Evolutionary conservation across 2,113 vertebrate species (phyloP).

Genomic region (Eretmochelys imbricata): DNA sequence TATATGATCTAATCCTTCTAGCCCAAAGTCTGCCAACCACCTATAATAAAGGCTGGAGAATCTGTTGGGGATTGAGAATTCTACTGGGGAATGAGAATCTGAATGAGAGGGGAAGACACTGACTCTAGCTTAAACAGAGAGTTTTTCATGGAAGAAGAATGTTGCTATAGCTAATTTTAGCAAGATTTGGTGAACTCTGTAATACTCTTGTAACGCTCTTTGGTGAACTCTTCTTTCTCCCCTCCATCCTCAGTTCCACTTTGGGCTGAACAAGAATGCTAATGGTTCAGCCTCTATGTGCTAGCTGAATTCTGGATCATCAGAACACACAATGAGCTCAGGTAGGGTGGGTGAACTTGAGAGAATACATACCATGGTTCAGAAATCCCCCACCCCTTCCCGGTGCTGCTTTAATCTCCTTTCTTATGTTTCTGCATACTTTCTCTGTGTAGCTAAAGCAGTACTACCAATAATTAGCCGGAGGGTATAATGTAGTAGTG

Average conservation of each 20-base stretch:
- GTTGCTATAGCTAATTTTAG: neutral
- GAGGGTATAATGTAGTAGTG: neutral
- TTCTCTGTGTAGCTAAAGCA: neutral
- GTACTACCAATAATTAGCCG: neutral
- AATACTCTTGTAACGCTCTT: neutral
- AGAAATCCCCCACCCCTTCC: rapidly evolving
- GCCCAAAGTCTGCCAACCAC: neutral
- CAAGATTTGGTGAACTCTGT: neutral
- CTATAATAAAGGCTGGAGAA: neutral
- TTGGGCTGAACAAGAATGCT: neutral
- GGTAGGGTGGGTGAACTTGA: neutral
- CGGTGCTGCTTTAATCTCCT: neutral
- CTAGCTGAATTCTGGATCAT: neutral
- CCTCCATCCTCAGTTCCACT: neutral
- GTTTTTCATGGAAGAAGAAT: neutral
- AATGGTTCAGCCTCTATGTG: neutral
- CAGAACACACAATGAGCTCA: neutral
- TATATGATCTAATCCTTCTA: neutral
- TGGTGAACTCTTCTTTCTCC: neutral
- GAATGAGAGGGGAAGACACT: neutral
- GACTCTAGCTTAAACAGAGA: neutral
- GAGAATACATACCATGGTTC: neutral
- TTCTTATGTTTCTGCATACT: neutral
- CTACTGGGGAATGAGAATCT: neutral
- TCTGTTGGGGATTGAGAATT: neutral